Evolutionary conservation across 2,797 vertebrate species (phyloP).

Genomic region (Sebastiscus albofasciatus): DNA sequence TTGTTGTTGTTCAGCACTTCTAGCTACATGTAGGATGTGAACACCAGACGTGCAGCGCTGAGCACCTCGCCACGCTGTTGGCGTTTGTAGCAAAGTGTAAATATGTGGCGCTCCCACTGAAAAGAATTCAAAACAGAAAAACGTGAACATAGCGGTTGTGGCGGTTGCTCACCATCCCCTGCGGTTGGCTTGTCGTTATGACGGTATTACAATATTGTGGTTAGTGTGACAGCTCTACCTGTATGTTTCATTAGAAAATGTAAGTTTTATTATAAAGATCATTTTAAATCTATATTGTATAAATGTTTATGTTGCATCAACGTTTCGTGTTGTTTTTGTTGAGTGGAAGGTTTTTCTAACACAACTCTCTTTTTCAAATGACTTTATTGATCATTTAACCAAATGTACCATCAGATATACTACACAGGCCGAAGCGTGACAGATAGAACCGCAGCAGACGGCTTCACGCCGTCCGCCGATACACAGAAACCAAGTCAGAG

Average conservation of each 20-base stretch:
- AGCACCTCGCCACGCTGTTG: too few relatives aligned
- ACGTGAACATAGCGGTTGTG: too few relatives aligned
- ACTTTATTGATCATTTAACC: conserved; percentile 88
- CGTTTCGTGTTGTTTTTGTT: conserved; percentile 41
- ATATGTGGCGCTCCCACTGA: too few relatives aligned
- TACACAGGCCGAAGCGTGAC: conserved; percentile 83
- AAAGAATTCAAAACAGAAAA: too few relatives aligned
- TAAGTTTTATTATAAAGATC: not conserved
- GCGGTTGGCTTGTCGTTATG: too few relatives aligned
- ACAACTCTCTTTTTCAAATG: conserved; percentile 71
- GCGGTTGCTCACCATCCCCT: too few relatives aligned
- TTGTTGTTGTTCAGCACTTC: rapidly evolving
- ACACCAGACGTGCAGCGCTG: too few relatives aligned
- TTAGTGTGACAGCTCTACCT: too few relatives aligned
- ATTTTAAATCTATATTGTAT: conserved; percentile 5
- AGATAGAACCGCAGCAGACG: conserved; percentile 72
- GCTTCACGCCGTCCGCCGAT: conserved; percentile 67
- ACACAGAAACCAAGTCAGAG: conserved; percentile 74
- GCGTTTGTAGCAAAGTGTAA: too few relatives aligned
- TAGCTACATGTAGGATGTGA: too few relatives aligned
- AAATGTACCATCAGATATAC: conserved; percentile 85
- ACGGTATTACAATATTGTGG: too few relatives aligned
- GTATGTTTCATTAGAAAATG: conserved; percentile 11
- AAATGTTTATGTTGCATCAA: conserved; percentile 7
- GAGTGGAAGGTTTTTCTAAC: conserved; percentile 24